These are phyloP conservation scores for Axis porcinus DNA, from an alignment of 2,113 vertebrate genomes.

Conservation along the genomic window DNA sequence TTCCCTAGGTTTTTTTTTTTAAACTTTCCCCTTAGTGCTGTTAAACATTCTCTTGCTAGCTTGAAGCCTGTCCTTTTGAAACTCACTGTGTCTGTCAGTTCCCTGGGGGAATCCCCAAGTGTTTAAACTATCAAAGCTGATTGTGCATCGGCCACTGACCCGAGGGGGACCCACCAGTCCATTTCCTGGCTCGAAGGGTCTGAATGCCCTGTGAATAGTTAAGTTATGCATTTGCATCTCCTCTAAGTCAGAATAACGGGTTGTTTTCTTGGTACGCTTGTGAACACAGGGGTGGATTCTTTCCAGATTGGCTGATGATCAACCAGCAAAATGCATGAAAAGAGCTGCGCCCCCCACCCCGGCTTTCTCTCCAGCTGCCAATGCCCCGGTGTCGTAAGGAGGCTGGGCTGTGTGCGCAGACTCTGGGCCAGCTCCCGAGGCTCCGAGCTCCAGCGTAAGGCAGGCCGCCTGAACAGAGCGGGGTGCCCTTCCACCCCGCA, in stretches of 20 bases:
- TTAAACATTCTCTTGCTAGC: not conserved
- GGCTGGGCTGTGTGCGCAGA: not conserved
- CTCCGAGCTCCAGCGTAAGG: no score
- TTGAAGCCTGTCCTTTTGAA: not conserved
- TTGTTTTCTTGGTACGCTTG: not conserved
- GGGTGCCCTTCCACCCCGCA: accelerated
- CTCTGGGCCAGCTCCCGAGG: not conserved
- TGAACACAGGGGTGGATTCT: not conserved
- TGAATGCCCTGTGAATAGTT: not conserved
- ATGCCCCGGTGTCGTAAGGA: accelerated
- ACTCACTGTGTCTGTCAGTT: not conserved
- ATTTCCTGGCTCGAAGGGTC: not conserved
- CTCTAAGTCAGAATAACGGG: not conserved
- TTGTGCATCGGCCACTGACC: not conserved
- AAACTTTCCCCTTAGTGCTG: not conserved
- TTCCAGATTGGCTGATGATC: not conserved
- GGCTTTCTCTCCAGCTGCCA: not conserved
- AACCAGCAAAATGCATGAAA: not conserved
- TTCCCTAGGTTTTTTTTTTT: not conserved
- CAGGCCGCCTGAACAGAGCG: accelerated
- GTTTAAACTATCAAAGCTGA: not conserved
- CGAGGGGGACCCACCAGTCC: not conserved
- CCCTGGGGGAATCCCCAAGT: not conserved
- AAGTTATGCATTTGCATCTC: not conserved
- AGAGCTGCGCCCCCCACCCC: not conserved